phyloP scores from a whole-genome alignment of 2,797 vertebrate genomes.

The Trachops cirrhosus region DNA sequence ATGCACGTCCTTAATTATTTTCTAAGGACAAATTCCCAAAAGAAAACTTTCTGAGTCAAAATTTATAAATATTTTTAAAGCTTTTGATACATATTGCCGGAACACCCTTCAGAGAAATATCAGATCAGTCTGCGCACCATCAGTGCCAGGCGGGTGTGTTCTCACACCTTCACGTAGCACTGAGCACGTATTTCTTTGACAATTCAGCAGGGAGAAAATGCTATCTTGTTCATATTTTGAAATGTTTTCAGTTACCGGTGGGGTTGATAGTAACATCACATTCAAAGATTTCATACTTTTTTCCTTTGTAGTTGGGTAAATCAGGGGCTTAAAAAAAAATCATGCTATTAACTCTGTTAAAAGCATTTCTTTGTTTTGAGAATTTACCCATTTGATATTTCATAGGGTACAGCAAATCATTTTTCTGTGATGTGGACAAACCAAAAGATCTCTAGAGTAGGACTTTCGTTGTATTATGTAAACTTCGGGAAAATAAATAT shows the following conservation, averaged over 20 bases:
- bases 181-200: not conserved
- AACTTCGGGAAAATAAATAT: not conserved
- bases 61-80: not conserved
- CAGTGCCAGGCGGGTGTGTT: not conserved
- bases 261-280: not conserved
- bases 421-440: not conserved
- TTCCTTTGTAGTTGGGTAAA: not conserved
- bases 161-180: not conserved
- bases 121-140: not conserved
- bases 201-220: not conserved
- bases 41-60: not conserved
- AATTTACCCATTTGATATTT: not conserved
- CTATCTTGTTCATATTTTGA: not conserved
- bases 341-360: not conserved
- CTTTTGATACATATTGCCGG: not conserved
- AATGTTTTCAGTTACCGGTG: not conserved
- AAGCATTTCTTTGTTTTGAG: not conserved
- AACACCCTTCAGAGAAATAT: not conserved
- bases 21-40: slow-evolving; percentile 12
- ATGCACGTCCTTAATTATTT: not conserved
- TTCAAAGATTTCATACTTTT: not conserved
- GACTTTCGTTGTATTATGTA: not conserved
- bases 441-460: not conserved
- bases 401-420: not conserved
- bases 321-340: not conserved